Percentiles rank a stretch among this genome's conserved stretches.
Evolutionary conservation across 2,888 invertebrate species (phyloP).

Genomic region (Halocaridina rubra): DNA sequence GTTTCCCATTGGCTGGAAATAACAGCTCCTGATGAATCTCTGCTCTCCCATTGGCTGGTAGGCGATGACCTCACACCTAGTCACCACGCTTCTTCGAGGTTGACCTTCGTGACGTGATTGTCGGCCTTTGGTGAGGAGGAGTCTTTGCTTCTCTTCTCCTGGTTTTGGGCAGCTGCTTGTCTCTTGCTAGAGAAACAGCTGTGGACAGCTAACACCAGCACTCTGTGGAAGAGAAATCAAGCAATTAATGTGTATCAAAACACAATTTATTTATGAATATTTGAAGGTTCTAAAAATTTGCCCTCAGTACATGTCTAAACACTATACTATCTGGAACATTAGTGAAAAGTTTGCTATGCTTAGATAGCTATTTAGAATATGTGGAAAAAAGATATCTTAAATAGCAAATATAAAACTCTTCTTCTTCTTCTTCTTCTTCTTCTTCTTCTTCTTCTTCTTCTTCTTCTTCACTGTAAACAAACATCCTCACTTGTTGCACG

Average conservation of each 20-base stretch:
- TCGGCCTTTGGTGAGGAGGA: constrained; percentile 9
- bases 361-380: too few relatives aligned
- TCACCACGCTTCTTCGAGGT: constrained; percentile 61
- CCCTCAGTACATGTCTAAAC: too few relatives aligned
- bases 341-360: too few relatives aligned
- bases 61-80: constrained; percentile 51
- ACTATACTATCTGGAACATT: too few relatives aligned
- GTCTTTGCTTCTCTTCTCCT: constrained; percentile 24
- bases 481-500: too few relatives aligned
- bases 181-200: constrained; percentile 24
- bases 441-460: background rate
- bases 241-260: background rate
- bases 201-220: constrained; percentile 54
- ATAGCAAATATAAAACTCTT: too few relatives aligned
- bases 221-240: constrained; percentile 12
- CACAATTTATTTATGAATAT: background rate
- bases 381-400: too few relatives aligned
- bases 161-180: constrained; percentile 12
- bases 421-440: background rate
- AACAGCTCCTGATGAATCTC: constrained; percentile 53
- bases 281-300: background rate
- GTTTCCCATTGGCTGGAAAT: constrained; percentile 54
- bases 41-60: constrained; percentile 41
- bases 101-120: constrained; percentile 49
- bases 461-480: too few relatives aligned